Evolutionary conservation across 2,797 vertebrate species (phyloP), one percentile per base, ranked within the genome.

Genomic region (Galagoides demidoff): DNA sequence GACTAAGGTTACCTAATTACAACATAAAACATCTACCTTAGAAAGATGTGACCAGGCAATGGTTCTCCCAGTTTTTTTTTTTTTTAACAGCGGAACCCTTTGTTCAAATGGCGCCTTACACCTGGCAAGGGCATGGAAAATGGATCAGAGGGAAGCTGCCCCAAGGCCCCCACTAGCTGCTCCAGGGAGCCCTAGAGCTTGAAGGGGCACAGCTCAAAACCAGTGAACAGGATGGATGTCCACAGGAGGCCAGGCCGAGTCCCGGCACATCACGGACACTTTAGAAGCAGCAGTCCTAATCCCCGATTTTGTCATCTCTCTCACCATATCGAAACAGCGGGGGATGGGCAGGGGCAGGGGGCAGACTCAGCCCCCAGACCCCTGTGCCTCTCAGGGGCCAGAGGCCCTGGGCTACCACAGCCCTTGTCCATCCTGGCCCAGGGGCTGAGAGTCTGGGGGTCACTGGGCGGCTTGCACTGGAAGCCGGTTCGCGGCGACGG

Each of bases 401-500:
- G 39, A 77, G 70, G n/a, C 52, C 76, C 49, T 25, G 3, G 0
- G 7, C 49, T 39, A 31, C 27, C 31, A 43, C 79, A 73, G 27
- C 31, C 9, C 17, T 55, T 27, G 2, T 55, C 55, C 49, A 22
- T 77, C 61, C 66, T 57, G 34, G 27, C 55, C 29, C 3, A 0
- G 14, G 14, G 43, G 34, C 81, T 13, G 66, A 9, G 64, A n/a
- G 39, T 57, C 37, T 22, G 52, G 37, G 93, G 92, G 73, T 68
- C 49, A 29, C 45, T 90, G 95, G 73, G 94, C 95, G 95, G 94
- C 97, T 97, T 82, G 1, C 95, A n/a, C 98, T 98, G 98, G 98
- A 98, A 98, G 97, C 97, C 97, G 97, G 97, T 98, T 98, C 97
- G 93, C 98, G 97, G 98, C 98, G 97, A 98, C 95, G 96, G 98